These are phyloP conservation scores for Pristionchus maxplancki DNA, from an alignment of 2,888 invertebrate genomes.

Conservation along the genomic window DNA sequence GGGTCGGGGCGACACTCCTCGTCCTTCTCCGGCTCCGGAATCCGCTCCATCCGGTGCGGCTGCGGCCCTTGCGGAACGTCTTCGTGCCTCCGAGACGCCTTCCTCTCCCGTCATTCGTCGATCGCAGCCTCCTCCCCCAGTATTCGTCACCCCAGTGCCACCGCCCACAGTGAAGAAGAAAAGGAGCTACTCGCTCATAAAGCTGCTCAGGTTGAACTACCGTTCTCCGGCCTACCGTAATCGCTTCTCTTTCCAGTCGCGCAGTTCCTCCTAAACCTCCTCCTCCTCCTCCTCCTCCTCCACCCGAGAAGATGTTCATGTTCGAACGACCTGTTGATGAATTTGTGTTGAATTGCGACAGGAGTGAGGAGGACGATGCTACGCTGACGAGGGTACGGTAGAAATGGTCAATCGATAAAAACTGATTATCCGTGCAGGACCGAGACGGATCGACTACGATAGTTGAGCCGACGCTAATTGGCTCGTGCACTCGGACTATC, in stretches of 20 bases:
- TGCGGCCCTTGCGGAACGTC: not conserved
- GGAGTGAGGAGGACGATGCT: constrained; percentile 53
- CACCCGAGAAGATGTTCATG: constrained; percentile 53
- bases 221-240: not conserved
- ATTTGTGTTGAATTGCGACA: constrained; percentile 45
- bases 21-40: constrained; percentile 11
- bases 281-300: not conserved
- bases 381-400: constrained; percentile 51
- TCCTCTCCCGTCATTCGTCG: not conserved
- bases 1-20: constrained; percentile 5
- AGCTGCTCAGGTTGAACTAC: not conserved
- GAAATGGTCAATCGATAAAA: not conserved
- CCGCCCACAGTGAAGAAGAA: constrained; percentile 12
- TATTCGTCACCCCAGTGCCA: not conserved
- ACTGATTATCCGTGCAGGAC: not conserved
- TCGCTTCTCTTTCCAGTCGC: not conserved
- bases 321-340: constrained; percentile 57
- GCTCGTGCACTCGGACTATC: not conserved
- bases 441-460: constrained; percentile 25
- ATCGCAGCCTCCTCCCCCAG: not conserved
- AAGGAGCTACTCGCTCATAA: constrained; percentile 24
- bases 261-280: not conserved
- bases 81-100: not conserved
- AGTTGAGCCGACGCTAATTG: constrained; percentile 26
- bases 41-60: not conserved